Percentiles rank a stretch among this genome's conserved stretches.
Evolutionary conservation across 2,888 invertebrate species (phyloP).

Genomic region (Esperia sulphurella): DNA sequence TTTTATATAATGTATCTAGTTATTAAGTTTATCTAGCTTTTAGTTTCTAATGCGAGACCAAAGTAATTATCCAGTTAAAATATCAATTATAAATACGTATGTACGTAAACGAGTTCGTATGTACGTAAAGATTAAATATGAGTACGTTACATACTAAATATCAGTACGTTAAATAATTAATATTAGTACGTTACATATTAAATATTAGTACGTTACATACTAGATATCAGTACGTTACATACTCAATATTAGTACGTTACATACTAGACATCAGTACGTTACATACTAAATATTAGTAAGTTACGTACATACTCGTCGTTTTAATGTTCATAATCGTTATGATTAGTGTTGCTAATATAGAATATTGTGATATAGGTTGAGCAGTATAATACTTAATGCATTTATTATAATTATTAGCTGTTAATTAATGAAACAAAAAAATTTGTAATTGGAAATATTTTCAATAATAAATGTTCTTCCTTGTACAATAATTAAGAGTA

Average conservation of each 20-base stretch:
- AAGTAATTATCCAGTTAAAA: conserved; percentile 30
- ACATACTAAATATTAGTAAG: too few species aligned
- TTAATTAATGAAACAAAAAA: neutral
- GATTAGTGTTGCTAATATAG: neutral
- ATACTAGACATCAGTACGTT: too few species aligned
- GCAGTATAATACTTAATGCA: conserved; percentile 1
- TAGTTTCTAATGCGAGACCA: conserved; percentile 37
- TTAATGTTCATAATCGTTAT: neutral
- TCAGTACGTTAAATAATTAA: too few species aligned
- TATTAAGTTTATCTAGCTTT: conserved; percentile 6
- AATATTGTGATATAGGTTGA: neutral
- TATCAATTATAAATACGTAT: conserved; percentile 8
- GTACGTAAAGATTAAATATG: too few species aligned
- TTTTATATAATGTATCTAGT: too few species aligned
- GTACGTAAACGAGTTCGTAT: conserved; percentile 2
- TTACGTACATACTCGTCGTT: too few species aligned
- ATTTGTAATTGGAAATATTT: neutral
- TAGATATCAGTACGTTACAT: too few species aligned
- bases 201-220: too few species aligned
- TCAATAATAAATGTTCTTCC: neutral
- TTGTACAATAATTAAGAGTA: neutral
- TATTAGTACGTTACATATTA: too few species aligned
- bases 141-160: too few species aligned
- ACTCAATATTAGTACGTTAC: too few species aligned
- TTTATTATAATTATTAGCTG: neutral